A percentile compares a stretch with the other conserved stretches of the same genome.
Evolutionary conservation across 2,888 invertebrate genomes (phyloP).

Genomic region (Dorcus parallelipipedus): DNA sequence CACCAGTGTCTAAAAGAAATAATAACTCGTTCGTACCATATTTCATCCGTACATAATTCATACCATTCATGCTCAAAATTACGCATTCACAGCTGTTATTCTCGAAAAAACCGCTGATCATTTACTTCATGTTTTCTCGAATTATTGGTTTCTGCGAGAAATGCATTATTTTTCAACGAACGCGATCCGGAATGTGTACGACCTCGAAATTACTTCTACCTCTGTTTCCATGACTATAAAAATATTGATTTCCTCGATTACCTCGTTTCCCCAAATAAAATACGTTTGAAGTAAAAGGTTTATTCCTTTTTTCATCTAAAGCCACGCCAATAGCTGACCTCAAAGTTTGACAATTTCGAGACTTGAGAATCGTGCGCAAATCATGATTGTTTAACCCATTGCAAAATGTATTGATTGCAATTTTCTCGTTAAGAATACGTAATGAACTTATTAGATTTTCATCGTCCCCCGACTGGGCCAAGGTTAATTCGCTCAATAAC

Average conservation of each 20-base stretch:
- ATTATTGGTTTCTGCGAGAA: background rate
- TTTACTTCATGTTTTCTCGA: background rate
- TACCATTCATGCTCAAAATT: slow-evolving; percentile 2
- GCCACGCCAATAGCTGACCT: background rate
- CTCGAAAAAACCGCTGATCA: slow-evolving; percentile 2
- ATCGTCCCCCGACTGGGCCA: no score
- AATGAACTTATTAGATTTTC: background rate
- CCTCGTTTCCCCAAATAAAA: no score
- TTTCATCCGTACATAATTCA: slow-evolving; percentile 3
- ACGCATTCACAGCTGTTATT: background rate
- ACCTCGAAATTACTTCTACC: no score
- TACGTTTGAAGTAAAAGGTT: background rate
- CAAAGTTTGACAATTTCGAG: no score
- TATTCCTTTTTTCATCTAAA: background rate
- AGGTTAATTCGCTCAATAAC: no score
- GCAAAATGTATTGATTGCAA: background rate
- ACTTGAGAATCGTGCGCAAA: no score
- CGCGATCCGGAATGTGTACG: background rate
- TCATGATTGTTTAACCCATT: slow-evolving; percentile 1
- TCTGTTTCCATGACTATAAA: no score
- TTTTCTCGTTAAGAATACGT: slow-evolving; percentile 1
- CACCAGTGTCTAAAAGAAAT: slow-evolving; percentile 2
- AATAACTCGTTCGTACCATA: background rate
- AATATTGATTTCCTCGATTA: no score
- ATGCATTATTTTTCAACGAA: background rate